Conservation (phyloP, 2,113 vertebrate genomes). For the Sprattus sprattus region DNA sequence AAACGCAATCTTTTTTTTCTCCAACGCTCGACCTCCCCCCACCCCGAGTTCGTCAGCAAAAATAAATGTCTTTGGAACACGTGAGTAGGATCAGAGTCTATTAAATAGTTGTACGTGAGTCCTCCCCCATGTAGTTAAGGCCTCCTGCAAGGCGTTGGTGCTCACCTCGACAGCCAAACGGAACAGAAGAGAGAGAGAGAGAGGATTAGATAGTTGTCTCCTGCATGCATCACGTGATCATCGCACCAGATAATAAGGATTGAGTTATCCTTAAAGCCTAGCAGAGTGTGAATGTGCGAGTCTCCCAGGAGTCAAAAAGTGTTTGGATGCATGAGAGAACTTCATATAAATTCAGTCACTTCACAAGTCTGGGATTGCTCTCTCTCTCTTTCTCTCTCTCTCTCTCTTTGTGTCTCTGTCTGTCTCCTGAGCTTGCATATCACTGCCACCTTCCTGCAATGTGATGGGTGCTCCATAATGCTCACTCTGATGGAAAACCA, state of each 20-base stretch:
- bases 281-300: too few relatives aligned
- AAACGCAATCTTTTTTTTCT: not conserved
- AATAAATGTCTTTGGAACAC: not conserved
- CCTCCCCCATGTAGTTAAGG: not conserved
- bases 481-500: slow-evolving; percentile 49
- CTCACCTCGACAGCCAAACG: not conserved
- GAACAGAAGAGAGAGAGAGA: not conserved
- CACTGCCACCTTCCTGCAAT: not conserved
- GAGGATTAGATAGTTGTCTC: too few relatives aligned
- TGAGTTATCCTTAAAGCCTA: not conserved
- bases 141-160: not conserved
- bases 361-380: too few relatives aligned
- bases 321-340: too few relatives aligned
- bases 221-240: not conserved
- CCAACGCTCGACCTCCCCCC: not conserved
- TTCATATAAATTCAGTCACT: too few relatives aligned
- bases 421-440: not conserved
- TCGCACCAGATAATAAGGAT: not conserved
- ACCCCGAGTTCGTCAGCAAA: not conserved
- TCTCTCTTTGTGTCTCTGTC: not conserved
- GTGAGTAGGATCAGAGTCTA: not conserved
- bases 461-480: slow-evolving; percentile 41
- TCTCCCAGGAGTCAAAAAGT: not conserved
- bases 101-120: not conserved
- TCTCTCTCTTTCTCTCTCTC: too few relatives aligned